A percentile compares a stretch with the other conserved stretches of the same genome.
Conservation (phyloP, 2,113 vertebrate species). For the Hemiscyllium ocellatum region DNA sequence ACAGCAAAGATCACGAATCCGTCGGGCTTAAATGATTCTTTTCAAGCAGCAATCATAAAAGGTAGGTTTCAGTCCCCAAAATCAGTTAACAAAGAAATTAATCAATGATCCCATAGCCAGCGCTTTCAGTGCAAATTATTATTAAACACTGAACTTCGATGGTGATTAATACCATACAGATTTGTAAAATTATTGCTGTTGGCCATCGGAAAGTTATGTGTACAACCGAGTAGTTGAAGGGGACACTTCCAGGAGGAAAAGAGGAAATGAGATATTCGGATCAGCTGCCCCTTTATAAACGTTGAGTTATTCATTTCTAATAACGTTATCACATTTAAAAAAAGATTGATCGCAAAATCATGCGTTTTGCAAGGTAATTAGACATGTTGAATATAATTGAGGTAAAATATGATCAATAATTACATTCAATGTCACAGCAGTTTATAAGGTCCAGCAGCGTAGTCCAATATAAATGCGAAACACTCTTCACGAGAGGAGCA, state of each 20-base stretch:
- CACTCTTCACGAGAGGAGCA: too few species aligned
- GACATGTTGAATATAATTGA: too few species aligned
- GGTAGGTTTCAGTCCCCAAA: background rate
- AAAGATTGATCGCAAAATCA: too few species aligned
- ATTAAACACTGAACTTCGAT: background rate
- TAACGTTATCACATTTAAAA: background rate
- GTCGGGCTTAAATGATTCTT: background rate
- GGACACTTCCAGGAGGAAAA: background rate
- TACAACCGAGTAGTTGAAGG: background rate
- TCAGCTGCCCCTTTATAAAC: background rate
- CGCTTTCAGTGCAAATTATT: background rate
- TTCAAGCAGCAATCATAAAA: background rate
- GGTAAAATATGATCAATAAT: too few species aligned
- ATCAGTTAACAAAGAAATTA: background rate
- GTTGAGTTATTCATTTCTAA: background rate
- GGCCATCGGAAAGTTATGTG: background rate
- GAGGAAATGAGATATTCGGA: too few species aligned
- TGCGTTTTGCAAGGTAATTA: too few species aligned
- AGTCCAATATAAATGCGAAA: too few species aligned
- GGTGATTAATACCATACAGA: background rate
- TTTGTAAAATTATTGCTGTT: background rate
- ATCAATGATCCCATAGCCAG: background rate
- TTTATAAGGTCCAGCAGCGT: too few species aligned
- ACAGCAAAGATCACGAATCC: background rate
- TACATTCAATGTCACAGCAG: too few species aligned